phyloP scores from a whole-genome alignment of 2,113 vertebrate species.

The Camelus bactrianus region DNA sequence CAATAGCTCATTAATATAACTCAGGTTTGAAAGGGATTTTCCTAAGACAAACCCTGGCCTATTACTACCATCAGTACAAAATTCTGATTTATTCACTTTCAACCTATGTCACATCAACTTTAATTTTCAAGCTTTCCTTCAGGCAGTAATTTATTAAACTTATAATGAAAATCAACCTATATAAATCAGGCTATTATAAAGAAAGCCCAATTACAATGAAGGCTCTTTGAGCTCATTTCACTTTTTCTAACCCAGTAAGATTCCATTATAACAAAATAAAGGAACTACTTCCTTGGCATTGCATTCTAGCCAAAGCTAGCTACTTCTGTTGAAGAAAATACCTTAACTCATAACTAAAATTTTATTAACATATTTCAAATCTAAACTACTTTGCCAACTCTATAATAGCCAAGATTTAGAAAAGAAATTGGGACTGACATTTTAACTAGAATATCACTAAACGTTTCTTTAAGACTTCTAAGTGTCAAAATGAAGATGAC shows the following conservation, averaged over 20 bases:
- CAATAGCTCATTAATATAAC: slow-evolving; percentile 54
- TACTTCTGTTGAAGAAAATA: slow-evolving; percentile 78
- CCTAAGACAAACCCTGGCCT: slow-evolving; percentile 70
- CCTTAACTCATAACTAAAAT: slow-evolving; percentile 80
- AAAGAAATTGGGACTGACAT: slow-evolving; percentile 83
- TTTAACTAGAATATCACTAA: slow-evolving; percentile 85
- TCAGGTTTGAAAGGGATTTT: slow-evolving; percentile 55
- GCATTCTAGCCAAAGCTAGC: slow-evolving; percentile 59
- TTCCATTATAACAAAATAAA: slow-evolving; percentile 76
- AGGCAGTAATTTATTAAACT: slow-evolving; percentile 81
- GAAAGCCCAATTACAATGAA: slow-evolving; percentile 59
- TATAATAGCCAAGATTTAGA: slow-evolving; percentile 82
- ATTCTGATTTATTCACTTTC: slow-evolving; percentile 75
- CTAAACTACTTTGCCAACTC: slow-evolving; percentile 81
- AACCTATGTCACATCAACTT: slow-evolving; percentile 72
- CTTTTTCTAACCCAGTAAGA: slow-evolving; percentile 65
- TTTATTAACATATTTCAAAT: slow-evolving; percentile 84
- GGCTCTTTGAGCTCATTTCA: slow-evolving; percentile 66
- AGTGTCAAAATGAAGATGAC: slow-evolving; percentile 85
- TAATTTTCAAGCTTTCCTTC: slow-evolving; percentile 79
- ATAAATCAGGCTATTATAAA: slow-evolving; percentile 66
- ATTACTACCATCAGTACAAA: slow-evolving; percentile 66
- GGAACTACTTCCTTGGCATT: slow-evolving; percentile 63
- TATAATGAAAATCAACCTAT: slow-evolving; percentile 67
- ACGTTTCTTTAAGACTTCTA: slow-evolving; percentile 83